Conservation (phyloP, 2,113 vertebrate genomes). For the Odobenus rosmarus region DNA sequence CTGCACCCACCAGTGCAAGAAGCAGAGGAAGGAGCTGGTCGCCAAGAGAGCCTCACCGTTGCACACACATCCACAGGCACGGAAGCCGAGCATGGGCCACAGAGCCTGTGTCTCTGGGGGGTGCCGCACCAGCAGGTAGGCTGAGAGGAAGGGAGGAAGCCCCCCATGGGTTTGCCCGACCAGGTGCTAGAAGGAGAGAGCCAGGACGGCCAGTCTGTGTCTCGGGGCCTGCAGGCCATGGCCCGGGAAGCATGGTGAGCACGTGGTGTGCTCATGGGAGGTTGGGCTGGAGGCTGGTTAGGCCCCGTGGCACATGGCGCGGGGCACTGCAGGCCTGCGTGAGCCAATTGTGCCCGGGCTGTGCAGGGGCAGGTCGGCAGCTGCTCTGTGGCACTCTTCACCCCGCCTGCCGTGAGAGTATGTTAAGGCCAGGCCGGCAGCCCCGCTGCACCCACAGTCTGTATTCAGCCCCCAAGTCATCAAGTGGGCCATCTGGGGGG, state of each 20-base stretch:
- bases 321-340: no score
- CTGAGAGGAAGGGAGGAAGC: background rate
- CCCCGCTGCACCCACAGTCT: background rate
- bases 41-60: background rate
- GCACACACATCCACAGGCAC: background rate
- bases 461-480: background rate
- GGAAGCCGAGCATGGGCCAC: background rate
- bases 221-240: fast-evolving
- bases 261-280: background rate
- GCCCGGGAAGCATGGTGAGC: background rate
- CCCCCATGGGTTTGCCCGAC: background rate
- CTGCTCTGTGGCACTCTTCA: no score
- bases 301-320: no score
- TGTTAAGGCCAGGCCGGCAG: background rate
- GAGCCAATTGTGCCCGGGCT: no score
- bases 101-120: background rate
- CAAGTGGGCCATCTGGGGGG: background rate
- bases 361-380: no score
- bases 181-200: background rate
- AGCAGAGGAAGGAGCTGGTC: background rate
- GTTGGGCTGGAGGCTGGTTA: background rate
- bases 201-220: background rate
- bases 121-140: background rate
- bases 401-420: fast-evolving
- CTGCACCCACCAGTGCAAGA: background rate